Evolutionary conservation across 2,113 vertebrate genomes (phyloP).

Genomic region (Pomatorhinus ruficollis): DNA sequence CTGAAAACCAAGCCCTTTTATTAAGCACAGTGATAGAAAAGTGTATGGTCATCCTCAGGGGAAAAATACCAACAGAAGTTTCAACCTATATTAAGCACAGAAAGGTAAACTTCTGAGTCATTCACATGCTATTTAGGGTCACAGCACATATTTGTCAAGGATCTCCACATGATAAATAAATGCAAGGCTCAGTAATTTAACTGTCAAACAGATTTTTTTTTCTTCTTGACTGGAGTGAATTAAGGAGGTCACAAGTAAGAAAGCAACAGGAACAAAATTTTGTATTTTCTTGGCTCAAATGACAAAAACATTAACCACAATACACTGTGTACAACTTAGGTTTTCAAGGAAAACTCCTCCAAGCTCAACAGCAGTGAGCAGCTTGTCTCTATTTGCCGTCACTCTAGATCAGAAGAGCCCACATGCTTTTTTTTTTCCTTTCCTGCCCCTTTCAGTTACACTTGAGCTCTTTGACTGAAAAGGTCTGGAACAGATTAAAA

Average conservation of each 20-base stretch:
- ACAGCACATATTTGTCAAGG: background rate
- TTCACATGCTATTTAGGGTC: background rate
- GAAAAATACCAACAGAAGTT: background rate
- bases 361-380: conserved; percentile 68
- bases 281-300: conserved; percentile 57
- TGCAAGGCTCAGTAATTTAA: background rate
- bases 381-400: conserved; percentile 74
- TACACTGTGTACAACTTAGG: background rate
- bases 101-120: conserved; percentile 41
- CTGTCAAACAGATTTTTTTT: background rate
- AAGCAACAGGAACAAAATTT: conserved; percentile 6
- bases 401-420: conserved; percentile 67
- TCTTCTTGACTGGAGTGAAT: background rate
- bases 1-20: background rate
- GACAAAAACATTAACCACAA: conserved; percentile 50
- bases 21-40: background rate
- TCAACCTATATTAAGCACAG: background rate
- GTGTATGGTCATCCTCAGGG: background rate
- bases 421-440: conserved; percentile 20
- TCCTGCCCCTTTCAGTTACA: conserved; percentile 76
- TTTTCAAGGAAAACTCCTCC: conserved; percentile 70
- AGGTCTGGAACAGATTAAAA: conserved; percentile 99
- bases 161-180: background rate
- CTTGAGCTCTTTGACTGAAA: conserved; percentile 90
- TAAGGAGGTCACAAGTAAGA: conserved; percentile 26